These are phyloP conservation scores for Rhea americana DNA, from an alignment of 2,113 vertebrate genomes.

Conservation along the genomic window DNA sequence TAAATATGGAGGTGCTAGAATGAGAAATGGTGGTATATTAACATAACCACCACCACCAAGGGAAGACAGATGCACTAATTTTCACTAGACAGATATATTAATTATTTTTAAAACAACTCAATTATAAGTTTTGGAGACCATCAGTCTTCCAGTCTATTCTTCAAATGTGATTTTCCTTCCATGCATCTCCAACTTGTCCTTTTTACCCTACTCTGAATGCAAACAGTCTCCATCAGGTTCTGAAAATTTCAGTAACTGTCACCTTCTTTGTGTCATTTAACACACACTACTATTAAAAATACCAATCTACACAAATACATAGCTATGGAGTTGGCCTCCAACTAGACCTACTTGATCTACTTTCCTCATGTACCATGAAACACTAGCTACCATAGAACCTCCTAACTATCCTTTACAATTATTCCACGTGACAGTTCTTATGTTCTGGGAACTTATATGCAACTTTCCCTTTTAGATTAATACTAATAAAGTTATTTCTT, in stretches of 20 bases:
- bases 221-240: background rate
- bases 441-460: background rate
- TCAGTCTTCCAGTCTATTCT: background rate
- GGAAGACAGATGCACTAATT: background rate
- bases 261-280: background rate
- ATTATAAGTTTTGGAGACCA: background rate
- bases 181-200: background rate
- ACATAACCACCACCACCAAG: background rate
- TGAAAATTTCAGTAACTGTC: fast-evolving
- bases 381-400: background rate
- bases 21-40: background rate
- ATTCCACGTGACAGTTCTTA: background rate
- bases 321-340: background rate
- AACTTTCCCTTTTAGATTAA: background rate
- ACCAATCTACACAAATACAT: background rate
- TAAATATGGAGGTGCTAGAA: background rate
- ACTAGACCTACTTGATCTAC: background rate
- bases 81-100: background rate
- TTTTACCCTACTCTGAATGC: background rate
- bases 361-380: background rate
- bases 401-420: background rate
- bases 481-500: background rate
- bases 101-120: background rate
- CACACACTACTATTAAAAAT: background rate
- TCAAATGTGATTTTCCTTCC: background rate